Conservation (phyloP, 2,113 vertebrate species). For the Corydoras sp. region DNA sequence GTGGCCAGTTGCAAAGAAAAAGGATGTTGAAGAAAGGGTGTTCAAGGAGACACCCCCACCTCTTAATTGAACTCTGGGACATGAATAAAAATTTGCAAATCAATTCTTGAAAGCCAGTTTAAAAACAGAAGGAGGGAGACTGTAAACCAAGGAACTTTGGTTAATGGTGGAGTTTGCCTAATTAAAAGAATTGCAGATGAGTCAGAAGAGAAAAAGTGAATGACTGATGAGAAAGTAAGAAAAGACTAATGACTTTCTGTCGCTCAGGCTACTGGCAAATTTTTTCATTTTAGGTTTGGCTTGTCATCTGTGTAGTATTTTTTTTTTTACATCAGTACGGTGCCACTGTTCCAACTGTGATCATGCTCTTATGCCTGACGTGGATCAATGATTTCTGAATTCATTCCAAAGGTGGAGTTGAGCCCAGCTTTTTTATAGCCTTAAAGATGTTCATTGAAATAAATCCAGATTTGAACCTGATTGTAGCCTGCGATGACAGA, state of each 20-base stretch:
- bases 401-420: conserved; percentile 9
- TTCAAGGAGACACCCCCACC: conserved; percentile 41
- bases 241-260: conserved; percentile 22
- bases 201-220: conserved; percentile 42
- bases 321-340: neutral
- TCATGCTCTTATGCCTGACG: conserved; percentile 7
- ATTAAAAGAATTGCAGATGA: conserved; percentile 58
- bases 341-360: conserved; percentile 4
- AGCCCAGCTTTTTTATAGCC: neutral
- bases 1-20: conserved; percentile 52
- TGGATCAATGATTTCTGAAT: conserved; percentile 10
- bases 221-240: too few species aligned
- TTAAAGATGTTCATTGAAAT: neutral
- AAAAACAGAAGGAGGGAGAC: conserved; percentile 44
- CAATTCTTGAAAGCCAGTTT: conserved; percentile 58
- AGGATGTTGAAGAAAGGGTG: conserved; percentile 45
- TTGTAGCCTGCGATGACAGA: neutral
- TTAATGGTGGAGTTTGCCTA: conserved; percentile 22
- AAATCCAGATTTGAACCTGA: neutral
- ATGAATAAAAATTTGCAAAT: conserved; percentile 69
- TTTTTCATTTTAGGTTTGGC: conserved; percentile 1
- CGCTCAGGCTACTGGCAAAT: neutral
- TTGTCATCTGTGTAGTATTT: neutral
- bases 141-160: conserved; percentile 58
- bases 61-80: conserved; percentile 54